Base-by-base conservation (phyloP, 2,888 invertebrate genomes). In the Sinotaia quadrata region DNA sequence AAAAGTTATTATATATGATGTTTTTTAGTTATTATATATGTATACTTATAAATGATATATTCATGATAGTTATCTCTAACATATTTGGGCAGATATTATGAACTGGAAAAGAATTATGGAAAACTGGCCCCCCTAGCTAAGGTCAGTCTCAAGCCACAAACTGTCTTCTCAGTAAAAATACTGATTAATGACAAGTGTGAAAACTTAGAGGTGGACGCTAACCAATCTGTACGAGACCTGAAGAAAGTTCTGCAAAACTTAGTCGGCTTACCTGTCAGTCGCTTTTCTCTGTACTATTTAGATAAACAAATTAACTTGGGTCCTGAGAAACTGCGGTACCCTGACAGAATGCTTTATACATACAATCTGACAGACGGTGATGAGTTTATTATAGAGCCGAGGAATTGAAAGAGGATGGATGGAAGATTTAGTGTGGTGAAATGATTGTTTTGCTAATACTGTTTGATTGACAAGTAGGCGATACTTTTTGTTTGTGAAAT, bases 51-150 rank as follows among this genome's bases (percentile, higher is more conserved):
- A n/a, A n/a, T n/a, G n/a, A n/a, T n/a, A n/a, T n/a, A n/a, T n/a
- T n/a, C n/a, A n/a, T n/a, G n/a, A n/a, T n/a, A n/a, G n/a, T 12
- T 24, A 7, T 33, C 21, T 27, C 29, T 3, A 4, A 29, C 5
- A 7, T 37, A 89, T 89, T n/a, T n/a, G n/a, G n/a, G 29, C 89
- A 94, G 94, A 86, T 95, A 94, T 87, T 91, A 91, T 85, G 95
- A 96, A 88, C 90, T 97, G 75, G 91, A 95, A 52, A 91, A 91
- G 56, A 92, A 94, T 74, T 95, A 97, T 87, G 97, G 97, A 62
- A 93, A 95, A 88, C 91, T 97, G 70, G 94, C 96, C 89, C 96
- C 96, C 0, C 90, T 97, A 80, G 95, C 95, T 65, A 93, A 95
- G 76, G 93, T 97, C 54, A 94, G 94, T 90, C 91, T 97, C 10